Percentiles rank a stretch among this genome's conserved stretches.
Evolutionary conservation across 2,888 invertebrate genomes (phyloP).

Genomic region (Apoda limacodes): DNA sequence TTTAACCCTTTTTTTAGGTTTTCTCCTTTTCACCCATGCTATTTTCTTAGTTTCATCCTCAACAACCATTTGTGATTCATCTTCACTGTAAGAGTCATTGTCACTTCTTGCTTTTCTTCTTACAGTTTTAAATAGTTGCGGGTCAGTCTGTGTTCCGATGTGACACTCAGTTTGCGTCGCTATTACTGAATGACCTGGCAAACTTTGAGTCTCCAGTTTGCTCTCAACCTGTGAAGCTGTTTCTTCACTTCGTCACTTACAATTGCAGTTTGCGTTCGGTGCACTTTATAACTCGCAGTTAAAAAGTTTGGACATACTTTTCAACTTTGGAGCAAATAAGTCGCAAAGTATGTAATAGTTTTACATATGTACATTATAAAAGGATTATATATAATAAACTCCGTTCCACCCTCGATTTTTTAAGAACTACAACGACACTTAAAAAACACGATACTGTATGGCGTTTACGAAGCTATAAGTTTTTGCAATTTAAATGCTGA

Average conservation of each 20-base stretch:
- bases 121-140: constrained; percentile 66
- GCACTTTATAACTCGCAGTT: too few species aligned
- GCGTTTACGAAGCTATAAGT: too few species aligned
- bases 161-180: constrained; percentile 89
- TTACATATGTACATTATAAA: too few species aligned
- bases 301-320: too few species aligned
- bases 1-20: constrained; percentile 64
- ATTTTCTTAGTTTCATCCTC: constrained; percentile 67
- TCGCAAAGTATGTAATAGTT: too few species aligned
- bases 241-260: constrained; percentile 72
- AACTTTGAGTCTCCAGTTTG: constrained; percentile 83
- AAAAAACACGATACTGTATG: too few species aligned
- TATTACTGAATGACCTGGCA: constrained; percentile 80
- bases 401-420: too few species aligned
- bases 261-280: too few species aligned
- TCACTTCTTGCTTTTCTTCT: constrained; percentile 80
- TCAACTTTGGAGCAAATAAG: too few species aligned
- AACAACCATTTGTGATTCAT: constrained; percentile 68
- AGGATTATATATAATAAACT: too few species aligned
- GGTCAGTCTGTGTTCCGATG: constrained; percentile 84
- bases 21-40: constrained; percentile 70
- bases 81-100: constrained; percentile 76
- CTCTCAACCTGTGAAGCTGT: constrained; percentile 70
- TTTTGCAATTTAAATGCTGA: too few species aligned
- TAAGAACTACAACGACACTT: too few species aligned